Evolutionary conservation across 2,888 invertebrate species (phyloP).

Genomic region (Leptogaster cylindrica): DNA sequence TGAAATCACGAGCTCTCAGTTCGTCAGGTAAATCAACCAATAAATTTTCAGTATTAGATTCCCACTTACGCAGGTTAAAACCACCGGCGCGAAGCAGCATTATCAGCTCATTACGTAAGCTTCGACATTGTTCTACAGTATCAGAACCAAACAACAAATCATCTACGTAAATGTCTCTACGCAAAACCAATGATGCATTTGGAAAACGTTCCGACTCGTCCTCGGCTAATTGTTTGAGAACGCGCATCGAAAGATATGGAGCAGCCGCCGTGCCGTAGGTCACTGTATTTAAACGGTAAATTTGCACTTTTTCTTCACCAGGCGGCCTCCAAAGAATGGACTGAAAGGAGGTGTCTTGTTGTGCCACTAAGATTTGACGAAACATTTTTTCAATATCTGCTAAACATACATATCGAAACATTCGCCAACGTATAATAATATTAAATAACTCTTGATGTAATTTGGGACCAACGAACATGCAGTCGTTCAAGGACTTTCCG

Average conservation of each 20-base stretch:
- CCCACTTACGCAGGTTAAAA: background rate
- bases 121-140: background rate
- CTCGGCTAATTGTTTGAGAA: background rate
- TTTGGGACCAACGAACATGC: background rate
- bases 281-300: too few relatives aligned
- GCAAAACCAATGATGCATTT: background rate
- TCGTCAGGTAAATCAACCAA: too few relatives aligned
- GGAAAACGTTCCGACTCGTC: background rate
- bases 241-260: background rate
- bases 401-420: background rate
- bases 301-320: too few relatives aligned
- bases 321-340: background rate
- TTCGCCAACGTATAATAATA: background rate
- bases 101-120: background rate
- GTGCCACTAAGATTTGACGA: background rate
- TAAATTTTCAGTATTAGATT: too few relatives aligned
- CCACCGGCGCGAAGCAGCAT: background rate
- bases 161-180: background rate
- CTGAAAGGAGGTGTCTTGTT: background rate
- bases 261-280: too few relatives aligned
- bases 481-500: background rate
- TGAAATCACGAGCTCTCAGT: too few relatives aligned
- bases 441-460: background rate
- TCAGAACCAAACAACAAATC: background rate
- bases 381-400: slow-evolving; percentile 1